Evolutionary conservation across 2,888 invertebrate genomes (phyloP).

Genomic region (Cerastis leucographa): DNA sequence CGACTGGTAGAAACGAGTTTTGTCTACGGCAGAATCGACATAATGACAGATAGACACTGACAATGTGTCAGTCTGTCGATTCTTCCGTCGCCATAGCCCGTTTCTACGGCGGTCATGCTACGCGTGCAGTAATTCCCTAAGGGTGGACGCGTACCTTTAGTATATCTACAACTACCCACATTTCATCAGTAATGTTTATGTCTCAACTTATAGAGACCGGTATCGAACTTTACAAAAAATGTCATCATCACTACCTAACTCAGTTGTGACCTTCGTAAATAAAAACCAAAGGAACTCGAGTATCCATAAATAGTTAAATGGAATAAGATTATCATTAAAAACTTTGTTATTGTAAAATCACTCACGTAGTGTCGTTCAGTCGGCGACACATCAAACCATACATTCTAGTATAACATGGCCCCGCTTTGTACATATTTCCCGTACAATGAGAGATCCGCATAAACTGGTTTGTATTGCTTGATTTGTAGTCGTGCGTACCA

Average conservation of each 20-base stretch:
- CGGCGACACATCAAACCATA: no score
- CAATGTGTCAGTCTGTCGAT: no score
- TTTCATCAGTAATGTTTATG: not conserved
- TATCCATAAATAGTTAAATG: conserved; percentile 42
- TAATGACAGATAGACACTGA: no score
- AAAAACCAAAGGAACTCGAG: conserved; percentile 34
- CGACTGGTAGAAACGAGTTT: no score
- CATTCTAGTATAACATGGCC: no score
- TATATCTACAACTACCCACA: not conserved
- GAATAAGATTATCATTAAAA: conserved; percentile 58
- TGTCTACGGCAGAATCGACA: no score
- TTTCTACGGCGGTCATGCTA: no score
- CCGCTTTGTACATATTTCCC: no score
- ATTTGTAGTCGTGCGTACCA: not conserved
- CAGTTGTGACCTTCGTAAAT: not conserved
- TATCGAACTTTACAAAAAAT: not conserved
- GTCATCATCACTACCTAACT: not conserved
- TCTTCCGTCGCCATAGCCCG: no score
- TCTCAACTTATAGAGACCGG: not conserved
- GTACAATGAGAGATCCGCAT: no score
- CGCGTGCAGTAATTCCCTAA: no score
- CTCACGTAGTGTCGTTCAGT: conserved; percentile 52
- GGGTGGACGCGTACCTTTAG: not conserved
- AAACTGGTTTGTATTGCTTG: no score
- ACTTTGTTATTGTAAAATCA: conserved; percentile 59